Evolutionary conservation across 2,113 vertebrate species (phyloP), one percentile per base, ranked within the genome.

Genomic region (Triplophysa tibetana): DNA sequence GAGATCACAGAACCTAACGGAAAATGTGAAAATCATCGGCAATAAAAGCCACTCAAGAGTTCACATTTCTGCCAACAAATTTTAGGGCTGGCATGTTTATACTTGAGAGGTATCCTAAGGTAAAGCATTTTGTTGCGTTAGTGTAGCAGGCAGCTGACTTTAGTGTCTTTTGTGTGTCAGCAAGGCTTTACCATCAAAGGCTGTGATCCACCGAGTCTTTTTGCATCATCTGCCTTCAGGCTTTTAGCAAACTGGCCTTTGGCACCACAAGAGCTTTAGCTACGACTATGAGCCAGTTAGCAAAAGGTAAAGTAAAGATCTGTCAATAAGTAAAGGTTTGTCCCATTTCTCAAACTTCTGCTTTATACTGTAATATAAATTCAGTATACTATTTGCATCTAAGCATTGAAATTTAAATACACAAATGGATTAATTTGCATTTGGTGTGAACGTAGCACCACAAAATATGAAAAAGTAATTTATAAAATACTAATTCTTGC

Each of bases 1-100:
- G 73, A 84, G 85, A 81, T 64, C 77, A 80, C 74, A 74, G 74
- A 74, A 68, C 78, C 64, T 56, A 85, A 58, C 33, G 29, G 62
- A 33, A 87, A 84, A 78, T 82, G 68, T 83, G 72, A 68, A 84
- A 89, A 87, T 88, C 65, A 79, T 61, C 78, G 62, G 21, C 65
- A 70, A n/a, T 73, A 81, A 83, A 76, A 80, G 77, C 72, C 73
- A 69, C 65, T 72, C 65, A 52, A 77, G 76, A 82, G 75, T 70
- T 75, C 75, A 75, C 60, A 75, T 83, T 80, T 83, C 77, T 54
- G 56, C 69, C 65, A 58, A 73, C 64, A 83, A 61, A 81, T 85
- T 82, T 84, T 62, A 82, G 68, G 67, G 56, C 67, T 70, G 76
- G 67, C 72, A 74, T 83, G 52, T 73, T 81, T 81, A 74, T 11